Evolutionary conservation across 2,888 invertebrate genomes (phyloP).

Genomic region (Copidosoma aretas): DNA sequence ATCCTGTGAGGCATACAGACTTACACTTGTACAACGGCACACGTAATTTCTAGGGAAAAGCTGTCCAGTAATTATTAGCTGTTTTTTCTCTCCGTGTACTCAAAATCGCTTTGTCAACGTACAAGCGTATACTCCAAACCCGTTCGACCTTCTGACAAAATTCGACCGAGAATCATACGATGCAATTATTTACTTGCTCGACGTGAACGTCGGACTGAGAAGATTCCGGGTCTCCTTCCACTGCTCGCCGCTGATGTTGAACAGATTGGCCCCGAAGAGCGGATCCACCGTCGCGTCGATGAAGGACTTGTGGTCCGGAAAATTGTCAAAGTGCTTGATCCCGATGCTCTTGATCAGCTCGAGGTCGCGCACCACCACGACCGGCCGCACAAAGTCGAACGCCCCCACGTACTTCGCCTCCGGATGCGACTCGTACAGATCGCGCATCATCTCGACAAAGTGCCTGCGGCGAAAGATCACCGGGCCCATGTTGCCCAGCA

Average conservation of each 20-base stretch:
- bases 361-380: slow-evolving; percentile 49
- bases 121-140: no score
- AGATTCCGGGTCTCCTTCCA: slow-evolving; percentile 65
- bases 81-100: no score
- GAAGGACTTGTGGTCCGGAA: slow-evolving; percentile 47
- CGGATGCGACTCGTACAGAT: slow-evolving; percentile 24
- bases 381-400: slow-evolving; percentile 45
- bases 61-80: no score
- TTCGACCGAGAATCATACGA: no score
- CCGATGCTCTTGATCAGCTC: slow-evolving; percentile 51
- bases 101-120: no score
- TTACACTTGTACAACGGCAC: no score
- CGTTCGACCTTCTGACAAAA: no score
- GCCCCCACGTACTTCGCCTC: slow-evolving; percentile 29
- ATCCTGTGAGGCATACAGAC: no score
- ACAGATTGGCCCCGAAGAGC: slow-evolving; percentile 48
- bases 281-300: slow-evolving; percentile 47
- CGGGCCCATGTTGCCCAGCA: slow-evolving; percentile 38
- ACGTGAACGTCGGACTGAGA: slow-evolving; percentile 67
- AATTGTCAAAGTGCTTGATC: slow-evolving; percentile 50
- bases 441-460: slow-evolving; percentile 11
- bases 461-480: slow-evolving; percentile 12
- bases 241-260: slow-evolving; percentile 48
- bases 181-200: no score
- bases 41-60: no score